Base-by-base conservation (phyloP, 1,140 invertebrate genomes). In the Drosophila simulans region DNA sequence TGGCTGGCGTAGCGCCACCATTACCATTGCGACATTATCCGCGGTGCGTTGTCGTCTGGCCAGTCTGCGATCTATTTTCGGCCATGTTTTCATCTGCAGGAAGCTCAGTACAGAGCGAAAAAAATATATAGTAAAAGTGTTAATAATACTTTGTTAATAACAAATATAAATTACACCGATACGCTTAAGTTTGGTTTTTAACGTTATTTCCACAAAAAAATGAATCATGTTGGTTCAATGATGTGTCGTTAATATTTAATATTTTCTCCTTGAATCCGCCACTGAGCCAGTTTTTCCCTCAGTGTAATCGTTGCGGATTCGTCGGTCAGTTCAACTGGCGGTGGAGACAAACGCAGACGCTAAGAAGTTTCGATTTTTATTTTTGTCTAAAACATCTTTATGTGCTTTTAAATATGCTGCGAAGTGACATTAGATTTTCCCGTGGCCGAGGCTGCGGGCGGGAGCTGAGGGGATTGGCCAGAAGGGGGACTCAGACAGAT, bases 331-430 rank as follows among this genome's bases (percentile, higher is more conserved):
- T 60, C 53, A 59, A 39, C 55, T 31, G 60, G 52, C 20, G 54
- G 34, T 17, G 4, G 49, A 73, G 70, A 57, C 72, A 65, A 35
- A 40, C 40, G 37, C 54, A 37, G 48, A 42, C 65, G 65, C 66
- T 40, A 65, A 35, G 65, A 71, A 71, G 65, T 49, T 71, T 71
- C 52, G 65, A 49, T 71, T 71, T 77, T 80, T 88, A 84, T 89
- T 88, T 88, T 88, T 77, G 84, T 89, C 86, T 89, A 84, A 71
- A 89, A 88, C 84, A 88, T 88, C 84, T 88, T 88, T 88, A 88
- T 88, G 84, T 88, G 84, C 84, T 88, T 88, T 88, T 88, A 88
- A 89, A 88, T 88, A 88, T 88, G 84, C 83, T 88, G 84, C 84
- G 80, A 88, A 89, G 76, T 86, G 83, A 86, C 83, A 86, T 86